These are phyloP conservation scores for Watsonalla binaria DNA, from an alignment of 2,888 invertebrate genomes.

Conservation along the genomic window DNA sequence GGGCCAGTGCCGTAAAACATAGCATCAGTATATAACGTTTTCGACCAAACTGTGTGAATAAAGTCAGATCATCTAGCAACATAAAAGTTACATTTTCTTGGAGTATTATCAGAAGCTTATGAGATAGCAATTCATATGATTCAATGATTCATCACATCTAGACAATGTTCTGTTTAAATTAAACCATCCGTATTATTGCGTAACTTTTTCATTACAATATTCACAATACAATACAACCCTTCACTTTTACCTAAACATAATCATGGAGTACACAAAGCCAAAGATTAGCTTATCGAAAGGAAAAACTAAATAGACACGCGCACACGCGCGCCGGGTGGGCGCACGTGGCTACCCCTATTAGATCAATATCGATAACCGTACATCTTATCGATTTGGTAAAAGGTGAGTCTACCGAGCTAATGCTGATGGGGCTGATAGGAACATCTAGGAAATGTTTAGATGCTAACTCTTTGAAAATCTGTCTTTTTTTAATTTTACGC, in stretches of 20 bases:
- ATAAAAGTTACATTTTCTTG: too few relatives aligned
- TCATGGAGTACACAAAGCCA: constrained; percentile 4
- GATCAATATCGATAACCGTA: constrained; percentile 58
- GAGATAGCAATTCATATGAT: too few relatives aligned
- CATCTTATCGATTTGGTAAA: constrained; percentile 31
- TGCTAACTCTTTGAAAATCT: too few relatives aligned
- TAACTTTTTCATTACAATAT: background rate
- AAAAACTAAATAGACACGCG: constrained; percentile 56
- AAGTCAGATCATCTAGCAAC: too few relatives aligned
- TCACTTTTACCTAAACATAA: constrained; percentile 5
- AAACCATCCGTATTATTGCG: background rate
- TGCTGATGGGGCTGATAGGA: constrained; percentile 2
- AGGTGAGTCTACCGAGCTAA: constrained; percentile 12
- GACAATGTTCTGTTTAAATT: too few relatives aligned
- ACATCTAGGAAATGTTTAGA: background rate
- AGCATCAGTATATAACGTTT: too few relatives aligned
- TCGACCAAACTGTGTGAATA: too few relatives aligned
- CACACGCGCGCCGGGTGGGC: constrained; percentile 58
- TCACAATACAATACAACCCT: background rate
- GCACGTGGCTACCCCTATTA: constrained; percentile 71
- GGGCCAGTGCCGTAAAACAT: too few relatives aligned
- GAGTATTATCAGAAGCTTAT: too few relatives aligned
- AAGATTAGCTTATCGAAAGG: constrained; percentile 9
- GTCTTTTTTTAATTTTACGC: too few relatives aligned
- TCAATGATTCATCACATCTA: too few relatives aligned